Base-by-base conservation (phyloP, 2,888 invertebrate species). In the Vesta saturnalis region DNA sequence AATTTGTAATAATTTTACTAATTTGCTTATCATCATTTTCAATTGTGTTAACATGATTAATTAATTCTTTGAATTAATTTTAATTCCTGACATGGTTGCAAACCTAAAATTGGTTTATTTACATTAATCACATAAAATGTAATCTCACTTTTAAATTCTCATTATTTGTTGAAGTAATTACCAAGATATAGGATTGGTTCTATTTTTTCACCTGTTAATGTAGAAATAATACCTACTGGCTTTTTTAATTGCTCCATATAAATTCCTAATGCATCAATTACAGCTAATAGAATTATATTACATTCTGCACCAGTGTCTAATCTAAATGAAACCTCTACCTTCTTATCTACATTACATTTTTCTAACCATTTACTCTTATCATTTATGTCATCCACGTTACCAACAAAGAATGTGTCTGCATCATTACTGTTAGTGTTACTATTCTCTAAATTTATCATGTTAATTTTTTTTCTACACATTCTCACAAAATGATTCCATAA, bases 11-110 rank as follows among this genome's bases (percentile, higher is more conserved):
- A 18, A 61, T 30, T 30, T 30, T 30, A 30, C 30, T 30, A 30
- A 30, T 30, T 30, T 30, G 22, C 1, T 60, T 19, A 16, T 16
- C n/a, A n/a, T 23, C n/a, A 10, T 47, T 15, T 21, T 14, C 54
- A n/a, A 6, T 15, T 23, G n/a, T n/a, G n/a, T 61, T 15, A 15
- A 61, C 16, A 15, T 15, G 15, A 58, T 69, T 60, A 10, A 71
- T 30, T 65, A n/a, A n/a, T n/a, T n/a, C n/a, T n/a, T n/a, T n/a
- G n/a, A n/a, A n/a, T n/a, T n/a, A n/a, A n/a, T n/a, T n/a, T n/a
- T n/a, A n/a, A n/a, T n/a, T n/a, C n/a, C n/a, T n/a, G n/a, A n/a
- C n/a, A n/a, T n/a, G n/a, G n/a, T n/a, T n/a, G n/a, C n/a, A n/a
- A n/a, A n/a, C n/a, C n/a, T 43, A 43, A 43, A 43, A 43, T 43